Percentiles rank a stretch among this genome's conserved stretches.
These are phyloP conservation scores for Toxotes chatareus DNA, from an alignment of 2,113 vertebrate species.

Conservation along the genomic window DNA sequence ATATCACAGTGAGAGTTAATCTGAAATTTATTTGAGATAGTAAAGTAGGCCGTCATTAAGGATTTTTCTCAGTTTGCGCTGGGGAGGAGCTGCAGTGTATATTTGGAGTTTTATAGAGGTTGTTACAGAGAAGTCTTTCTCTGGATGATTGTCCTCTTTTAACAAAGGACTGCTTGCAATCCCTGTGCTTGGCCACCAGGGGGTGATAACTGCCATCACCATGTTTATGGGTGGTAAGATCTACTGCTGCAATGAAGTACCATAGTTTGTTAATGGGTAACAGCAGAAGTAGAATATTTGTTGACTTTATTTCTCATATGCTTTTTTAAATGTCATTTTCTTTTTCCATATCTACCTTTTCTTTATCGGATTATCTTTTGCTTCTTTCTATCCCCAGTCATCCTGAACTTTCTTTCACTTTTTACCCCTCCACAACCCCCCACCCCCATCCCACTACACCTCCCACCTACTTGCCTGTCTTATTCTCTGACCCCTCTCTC, in stretches of 20 bases:
- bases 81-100: background rate
- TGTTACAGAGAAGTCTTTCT: background rate
- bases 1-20: background rate
- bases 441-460: background rate
- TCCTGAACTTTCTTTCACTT: constrained; percentile 32
- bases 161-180: constrained; percentile 26
- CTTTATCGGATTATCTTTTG: constrained; percentile 14
- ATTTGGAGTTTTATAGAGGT: constrained; percentile 3
- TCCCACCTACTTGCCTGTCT: constrained; percentile 40
- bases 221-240: constrained; percentile 31
- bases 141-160: background rate
- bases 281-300: constrained; percentile 32
- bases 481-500: constrained; percentile 38
- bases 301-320: constrained; percentile 8
- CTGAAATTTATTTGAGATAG: background rate
- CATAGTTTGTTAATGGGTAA: constrained; percentile 10
- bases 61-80: background rate
- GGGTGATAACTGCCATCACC: constrained; percentile 60
- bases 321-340: background rate
- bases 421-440: background rate
- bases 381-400: constrained; percentile 9
- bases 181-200: constrained; percentile 60
- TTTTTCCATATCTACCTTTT: constrained; percentile 11
- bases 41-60: constrained; percentile 10
- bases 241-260: constrained; percentile 45